phyloP scores from a whole-genome alignment of 2,888 invertebrate genomes.

The Timandra comae region DNA sequence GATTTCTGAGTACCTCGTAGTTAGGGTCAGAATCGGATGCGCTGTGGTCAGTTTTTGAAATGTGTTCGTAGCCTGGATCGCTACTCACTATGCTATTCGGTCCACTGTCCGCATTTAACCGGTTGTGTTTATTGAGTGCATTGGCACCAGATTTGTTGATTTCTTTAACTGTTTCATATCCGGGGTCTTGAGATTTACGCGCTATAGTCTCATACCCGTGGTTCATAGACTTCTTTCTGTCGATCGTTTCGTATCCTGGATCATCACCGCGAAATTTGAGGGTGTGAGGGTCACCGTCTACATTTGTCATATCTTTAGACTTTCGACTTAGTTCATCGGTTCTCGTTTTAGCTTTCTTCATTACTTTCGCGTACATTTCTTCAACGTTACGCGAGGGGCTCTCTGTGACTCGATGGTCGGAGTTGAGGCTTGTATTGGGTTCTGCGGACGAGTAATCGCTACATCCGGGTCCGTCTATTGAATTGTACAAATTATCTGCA shows the following conservation, averaged over 20 bases:
- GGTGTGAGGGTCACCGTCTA: constrained; percentile 28
- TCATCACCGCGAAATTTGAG: constrained; percentile 62
- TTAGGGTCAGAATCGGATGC: constrained; percentile 84
- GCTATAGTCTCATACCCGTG: constrained; percentile 80
- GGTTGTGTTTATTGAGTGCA: constrained; percentile 48
- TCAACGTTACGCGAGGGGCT: constrained; percentile 85
- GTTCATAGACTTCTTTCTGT: constrained; percentile 59
- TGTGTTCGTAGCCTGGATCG: constrained; percentile 85
- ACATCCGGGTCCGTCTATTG: constrained; percentile 53
- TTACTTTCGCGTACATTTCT: constrained; percentile 93
- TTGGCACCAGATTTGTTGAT: constrained; percentile 40
- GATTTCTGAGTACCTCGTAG: constrained; percentile 84
- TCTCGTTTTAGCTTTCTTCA: constrained; percentile 80
- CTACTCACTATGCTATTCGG: constrained; percentile 78
- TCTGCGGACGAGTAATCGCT: constrained; percentile 54
- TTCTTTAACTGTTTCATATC: constrained; percentile 78
- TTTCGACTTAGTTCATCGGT: constrained; percentile 45
- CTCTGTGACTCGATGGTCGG: constrained; percentile 61
- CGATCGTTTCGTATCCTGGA: constrained; percentile 71
- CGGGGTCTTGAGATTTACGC: constrained; percentile 74
- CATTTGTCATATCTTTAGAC: constrained; percentile 42
- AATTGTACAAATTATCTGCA: constrained; percentile 59
- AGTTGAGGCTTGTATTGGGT: constrained; percentile 42
- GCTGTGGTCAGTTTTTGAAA: constrained; percentile 65
- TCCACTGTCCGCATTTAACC: constrained; percentile 65